Conservation (phyloP, 2,888 invertebrate species). For the Oxyteleia sp. region DNA sequence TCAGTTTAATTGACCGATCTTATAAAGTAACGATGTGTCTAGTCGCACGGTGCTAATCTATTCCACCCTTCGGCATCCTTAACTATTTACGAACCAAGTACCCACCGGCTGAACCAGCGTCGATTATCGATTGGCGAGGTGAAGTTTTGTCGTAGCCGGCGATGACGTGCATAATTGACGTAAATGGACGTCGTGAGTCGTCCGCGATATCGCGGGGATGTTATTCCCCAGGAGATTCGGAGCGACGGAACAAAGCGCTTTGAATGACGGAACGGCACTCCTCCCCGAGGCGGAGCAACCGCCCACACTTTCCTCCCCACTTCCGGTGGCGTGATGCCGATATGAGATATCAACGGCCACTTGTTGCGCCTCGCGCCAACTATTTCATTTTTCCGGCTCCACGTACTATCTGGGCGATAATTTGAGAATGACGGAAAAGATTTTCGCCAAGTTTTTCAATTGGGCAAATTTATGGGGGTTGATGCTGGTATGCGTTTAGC, state of each 20-base stretch:
- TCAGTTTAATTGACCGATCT: too few species aligned
- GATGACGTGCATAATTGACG: conserved; percentile 34
- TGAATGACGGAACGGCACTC: conserved; percentile 44
- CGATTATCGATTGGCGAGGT: conserved; percentile 10
- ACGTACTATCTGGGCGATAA: conserved; percentile 51
- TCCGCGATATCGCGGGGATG: conserved; percentile 44
- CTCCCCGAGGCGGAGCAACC: conserved; percentile 85
- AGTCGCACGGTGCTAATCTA: too few species aligned
- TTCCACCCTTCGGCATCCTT: too few species aligned
- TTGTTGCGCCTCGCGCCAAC: conserved; percentile 76
- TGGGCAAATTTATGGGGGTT: background rate
- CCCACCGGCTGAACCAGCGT: background rate
- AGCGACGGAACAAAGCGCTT: conserved; percentile 35
- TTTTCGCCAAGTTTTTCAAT: conserved; percentile 79
- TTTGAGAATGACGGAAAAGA: conserved; percentile 85
- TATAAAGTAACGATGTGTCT: too few species aligned
- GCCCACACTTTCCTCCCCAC: conserved; percentile 81
- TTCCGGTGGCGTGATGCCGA: conserved; percentile 66
- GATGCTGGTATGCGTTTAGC: too few species aligned
- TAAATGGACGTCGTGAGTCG: conserved; percentile 32
- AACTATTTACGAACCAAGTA: too few species aligned
- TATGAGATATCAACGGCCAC: conserved; percentile 75
- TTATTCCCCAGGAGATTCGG: conserved; percentile 50
- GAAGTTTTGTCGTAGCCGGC: background rate
- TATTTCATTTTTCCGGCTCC: conserved; percentile 57